Evolutionary conservation across 2,797 vertebrate species (phyloP).

Genomic region (Gouania willdenowi): DNA sequence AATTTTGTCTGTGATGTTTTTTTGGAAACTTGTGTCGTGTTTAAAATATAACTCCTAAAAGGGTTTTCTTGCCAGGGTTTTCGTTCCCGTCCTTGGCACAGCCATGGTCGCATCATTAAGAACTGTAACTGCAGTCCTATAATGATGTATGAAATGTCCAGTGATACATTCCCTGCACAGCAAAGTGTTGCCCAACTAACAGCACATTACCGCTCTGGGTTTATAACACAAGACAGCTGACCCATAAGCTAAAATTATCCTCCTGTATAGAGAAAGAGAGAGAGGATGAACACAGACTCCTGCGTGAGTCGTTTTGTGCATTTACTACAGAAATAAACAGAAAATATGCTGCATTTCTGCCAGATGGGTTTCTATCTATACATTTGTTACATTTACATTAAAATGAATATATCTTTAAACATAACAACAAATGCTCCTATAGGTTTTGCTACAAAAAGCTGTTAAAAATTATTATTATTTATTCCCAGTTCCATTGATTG

Average conservation of each 20-base stretch:
- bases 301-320: too few relatives aligned
- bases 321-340: too few relatives aligned
- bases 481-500: too few relatives aligned
- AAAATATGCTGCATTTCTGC: too few relatives aligned
- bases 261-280: too few relatives aligned
- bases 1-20: background rate
- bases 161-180: slow-evolving; percentile 11
- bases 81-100: background rate
- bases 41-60: slow-evolving; percentile 26
- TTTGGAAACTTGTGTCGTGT: slow-evolving; percentile 21
- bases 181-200: slow-evolving; percentile 4
- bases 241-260: background rate
- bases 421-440: too few relatives aligned
- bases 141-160: slow-evolving; percentile 27
- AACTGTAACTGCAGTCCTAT: slow-evolving; percentile 15
- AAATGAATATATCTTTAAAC: too few relatives aligned
- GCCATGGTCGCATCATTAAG: slow-evolving; percentile 19
- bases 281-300: background rate
- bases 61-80: slow-evolving; percentile 26
- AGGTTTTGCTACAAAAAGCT: too few relatives aligned
- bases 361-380: too few relatives aligned
- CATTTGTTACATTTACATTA: too few relatives aligned
- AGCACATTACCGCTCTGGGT: background rate
- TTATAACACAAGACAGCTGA: slow-evolving; percentile 4
- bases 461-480: too few relatives aligned